phyloP scores from a whole-genome alignment of 2,888 invertebrate species.

The Leucania comma region DNA sequence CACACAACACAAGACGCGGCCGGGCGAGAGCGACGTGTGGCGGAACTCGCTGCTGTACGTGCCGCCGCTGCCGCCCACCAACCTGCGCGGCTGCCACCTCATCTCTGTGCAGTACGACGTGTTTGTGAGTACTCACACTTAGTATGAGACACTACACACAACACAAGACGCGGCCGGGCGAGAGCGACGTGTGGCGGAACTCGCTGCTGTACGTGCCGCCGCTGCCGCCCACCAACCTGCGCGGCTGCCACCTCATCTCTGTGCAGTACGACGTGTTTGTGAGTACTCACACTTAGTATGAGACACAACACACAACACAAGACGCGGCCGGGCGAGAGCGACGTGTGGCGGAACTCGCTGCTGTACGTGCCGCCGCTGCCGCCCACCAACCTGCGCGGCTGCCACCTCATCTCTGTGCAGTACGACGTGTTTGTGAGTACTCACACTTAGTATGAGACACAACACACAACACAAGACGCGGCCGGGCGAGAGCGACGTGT shows the following conservation, averaged over 20 bases:
- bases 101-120: conserved; percentile 11
- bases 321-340: conserved; percentile 5
- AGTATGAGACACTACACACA: no score
- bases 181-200: conserved; percentile 10
- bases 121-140: conserved; percentile 5
- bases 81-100: conserved; percentile 12
- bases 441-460: no score
- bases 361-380: no score
- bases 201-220: conserved; percentile 11
- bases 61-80: conserved; percentile 13
- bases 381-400: no score
- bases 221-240: conserved; percentile 13
- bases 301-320: not conserved
- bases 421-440: no score
- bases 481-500: no score
- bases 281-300: conserved; percentile 1
- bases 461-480: no score
- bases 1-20: conserved; percentile 1
- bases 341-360: conserved; percentile 6
- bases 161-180: conserved; percentile 5
- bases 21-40: conserved; percentile 10
- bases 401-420: no score
- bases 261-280: conserved; percentile 12
- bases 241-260: conserved; percentile 11
- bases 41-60: conserved; percentile 9